A percentile compares a stretch with the other conserved stretches of the same genome.
Evolutionary conservation across 2,797 vertebrate genomes (phyloP).

Genomic region (Urosaurus nigricauda): DNA sequence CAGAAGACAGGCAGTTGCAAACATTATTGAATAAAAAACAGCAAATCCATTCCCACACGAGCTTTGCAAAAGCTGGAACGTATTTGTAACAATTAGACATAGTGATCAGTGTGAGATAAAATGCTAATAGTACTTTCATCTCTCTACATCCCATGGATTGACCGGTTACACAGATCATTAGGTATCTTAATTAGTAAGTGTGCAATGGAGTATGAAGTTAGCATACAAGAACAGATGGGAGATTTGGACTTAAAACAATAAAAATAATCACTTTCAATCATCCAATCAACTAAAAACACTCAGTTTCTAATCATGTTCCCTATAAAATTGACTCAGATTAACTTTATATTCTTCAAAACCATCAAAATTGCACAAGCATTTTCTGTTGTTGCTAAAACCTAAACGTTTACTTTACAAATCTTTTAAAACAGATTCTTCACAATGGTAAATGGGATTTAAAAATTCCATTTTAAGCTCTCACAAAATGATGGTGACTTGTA

Average conservation of each 20-base stretch:
- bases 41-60: slow-evolving; percentile 54
- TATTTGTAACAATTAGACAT: slow-evolving; percentile 47
- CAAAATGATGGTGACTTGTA: not conserved
- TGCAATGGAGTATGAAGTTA: slow-evolving; percentile 32
- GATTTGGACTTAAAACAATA: slow-evolving; percentile 28
- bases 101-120: slow-evolving; percentile 30
- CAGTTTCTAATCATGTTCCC: not conserved
- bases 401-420: slow-evolving; percentile 35
- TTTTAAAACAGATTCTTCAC: not conserved
- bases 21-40: slow-evolving; percentile 10
- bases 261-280: slow-evolving; percentile 32
- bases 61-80: slow-evolving; percentile 49
- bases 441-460: slow-evolving; percentile 9
- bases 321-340: slow-evolving; percentile 30
- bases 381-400: not conserved
- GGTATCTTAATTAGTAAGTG: slow-evolving; percentile 46
- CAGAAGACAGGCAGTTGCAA: slow-evolving; percentile 30
- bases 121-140: slow-evolving; percentile 43
- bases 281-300: slow-evolving; percentile 32
- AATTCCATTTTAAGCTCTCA: not conserved
- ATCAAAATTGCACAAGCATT: not conserved
- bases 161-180: slow-evolving; percentile 45
- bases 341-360: slow-evolving; percentile 18
- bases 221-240: slow-evolving; percentile 34
- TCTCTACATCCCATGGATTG: slow-evolving; percentile 37